Base-by-base conservation (phyloP, 2,888 invertebrate genomes). In the Caenorhabditis macrosperma region DNA sequence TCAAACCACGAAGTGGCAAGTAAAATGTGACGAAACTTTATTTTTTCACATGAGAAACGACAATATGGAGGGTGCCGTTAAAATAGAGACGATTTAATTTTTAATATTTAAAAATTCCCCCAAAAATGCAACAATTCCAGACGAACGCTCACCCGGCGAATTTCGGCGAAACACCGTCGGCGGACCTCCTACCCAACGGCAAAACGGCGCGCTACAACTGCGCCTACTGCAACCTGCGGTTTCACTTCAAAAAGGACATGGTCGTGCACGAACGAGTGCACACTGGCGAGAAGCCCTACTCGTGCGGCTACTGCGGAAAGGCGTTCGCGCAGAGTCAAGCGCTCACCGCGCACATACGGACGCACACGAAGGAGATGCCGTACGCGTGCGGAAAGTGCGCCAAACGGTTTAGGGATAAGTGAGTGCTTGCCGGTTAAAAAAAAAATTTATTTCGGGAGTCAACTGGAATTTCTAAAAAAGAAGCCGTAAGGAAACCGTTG, bases 201-300 rank as follows among this genome's bases (percentile, higher is more conserved):
- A 57, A 54, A 38, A 46, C 66, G 20, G 75, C 80, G 0, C 77
- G 87, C 24, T 86, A 74, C 69, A 76, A 80, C 55, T 87, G 87
- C 50, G 24, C 24, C 17, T 86, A 81, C 64, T 87, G 87, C 66
- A 75, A 77, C 6, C 74, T 81, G n/a, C 61, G 78, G 28, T 87
- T 87, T 54, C 86, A 86, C 52, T 82, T 82, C 57, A 80, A 81
- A 52, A 64, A 84, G 26, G 86, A 86, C 61, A 84, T 84, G 83
- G 80, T 63, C 1, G 83, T 86, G 3, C 86, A 87, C 52, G 86
- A 87, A 30, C 61, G 87, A 20, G 60, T 83, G 0, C 87, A 87
- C 38, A 87, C 87, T 9, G 87, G 87, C n/a, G 86, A 87, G 52
- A 81, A 82, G 35, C 87, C 87, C n/a, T 87, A 85, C 55, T 44